Evolutionary conservation across 2,113 vertebrate genomes (phyloP), one percentile per base, ranked within the genome.

Genomic region (Spermophilus dauricus): DNA sequence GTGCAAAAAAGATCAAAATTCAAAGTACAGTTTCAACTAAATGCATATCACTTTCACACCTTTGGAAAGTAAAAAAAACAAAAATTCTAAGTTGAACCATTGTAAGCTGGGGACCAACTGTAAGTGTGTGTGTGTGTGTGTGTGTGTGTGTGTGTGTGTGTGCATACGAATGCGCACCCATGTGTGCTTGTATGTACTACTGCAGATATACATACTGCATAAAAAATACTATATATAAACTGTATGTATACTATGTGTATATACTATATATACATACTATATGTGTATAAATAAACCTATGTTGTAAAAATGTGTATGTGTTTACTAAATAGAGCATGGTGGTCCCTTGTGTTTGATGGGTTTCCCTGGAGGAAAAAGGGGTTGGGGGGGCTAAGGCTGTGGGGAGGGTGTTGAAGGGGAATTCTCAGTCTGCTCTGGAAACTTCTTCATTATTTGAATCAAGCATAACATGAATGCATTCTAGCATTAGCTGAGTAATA

Each of bases 391-490:
- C 4, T 48, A 5, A 24, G 39, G 1, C 2, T 11, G 1, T 13
- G 3, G 28, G 30, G 5, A 89, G 9, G 11, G 9, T 48, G 16
- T 17, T 26, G 67, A 91, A 93, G 51, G n/a, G 28, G 82, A 69
- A 80, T 45, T 67, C 61, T 45, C 17, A 56, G 24, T 86, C 39
- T 37, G 37, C 13, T 85, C 63, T 89, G 48, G 65, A 93, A 96
- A 51, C 8, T 69, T 69, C 65, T 69, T 34, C 32, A 11, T 80
- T 85, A 45, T 84, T 95, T 86, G 24, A 84, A 9, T 88, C 26
- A 76, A 10, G 34, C 24, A 67, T 67, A 51, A 77, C 32, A 51
- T 20, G 58, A 88, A 92, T 3, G 16, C 56, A 18, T 77, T 65
- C 37, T 97, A 81, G 34, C 1, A 11, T 76, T 87, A 51, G 18